Evolutionary conservation across 2,797 vertebrate genomes (phyloP), one percentile per base, ranked within the genome.

Genomic region (Uromys caudimaculatus): DNA sequence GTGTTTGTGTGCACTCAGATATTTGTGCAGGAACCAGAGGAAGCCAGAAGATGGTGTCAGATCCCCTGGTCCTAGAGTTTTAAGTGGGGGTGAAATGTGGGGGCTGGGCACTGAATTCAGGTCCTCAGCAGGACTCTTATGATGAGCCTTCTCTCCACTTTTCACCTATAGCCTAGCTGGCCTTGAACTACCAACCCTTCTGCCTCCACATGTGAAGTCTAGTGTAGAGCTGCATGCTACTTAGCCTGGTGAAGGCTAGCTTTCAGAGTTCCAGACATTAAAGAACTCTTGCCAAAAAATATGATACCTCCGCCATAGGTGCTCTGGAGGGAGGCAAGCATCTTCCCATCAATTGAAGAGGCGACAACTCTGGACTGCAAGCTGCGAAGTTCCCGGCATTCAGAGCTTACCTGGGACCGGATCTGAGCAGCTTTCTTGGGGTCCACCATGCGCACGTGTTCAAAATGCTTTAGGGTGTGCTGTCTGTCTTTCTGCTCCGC

Each of bases 401-500:
- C 2, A 6, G 24, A 0, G 11, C 85, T 94, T 98, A 99, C 99
- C 99, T 99, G 99, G 97, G 99, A 99, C 93, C 99, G 99, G 98
- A 99, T 99, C 97, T 99, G 99, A 6, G 99, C 99, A 0, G 99
- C 99, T 98, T 99, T 99, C 98, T 99, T 99, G 64, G 99, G 99
- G 92, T 99, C 99, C 17, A 99, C 99, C 93, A 99, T 99, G 97
- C 99, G 99, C 90, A 99, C 99, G 0, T 99, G 99, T 84, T 99
- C 99, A 0, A 99, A 99, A 97, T 99, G 99, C 98, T 99, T 99
- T 6, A 99, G 99, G 3, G 99, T 99, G 98, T 99, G 99, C 98
- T 99, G 99, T 41, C 99, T 98, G 98, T 99, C 99, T 85, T 99
- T 99, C 99, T 99, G 99, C 96, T 99, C 99, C 0, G 99, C 99